Base-by-base conservation (phyloP, 2,113 vertebrate genomes). In the Quiscalus mexicanus region DNA sequence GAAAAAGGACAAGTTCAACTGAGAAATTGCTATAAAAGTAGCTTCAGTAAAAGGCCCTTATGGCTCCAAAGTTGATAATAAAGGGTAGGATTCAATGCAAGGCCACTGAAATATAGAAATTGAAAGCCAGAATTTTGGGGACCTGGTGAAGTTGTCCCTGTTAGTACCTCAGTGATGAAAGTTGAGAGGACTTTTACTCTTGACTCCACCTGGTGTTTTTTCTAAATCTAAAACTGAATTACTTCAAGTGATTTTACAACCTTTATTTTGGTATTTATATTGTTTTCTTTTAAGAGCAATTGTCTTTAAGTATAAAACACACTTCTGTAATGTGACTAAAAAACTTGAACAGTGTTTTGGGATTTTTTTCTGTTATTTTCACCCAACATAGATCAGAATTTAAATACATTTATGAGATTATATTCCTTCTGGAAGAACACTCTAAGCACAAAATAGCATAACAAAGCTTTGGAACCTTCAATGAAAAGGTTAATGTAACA, bases 1-100 rank as follows among this genome's bases (percentile, higher is more conserved):
- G 15, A 31, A 77, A 49, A 84, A n/a, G 1, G 5, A 5, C 1
- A 11, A 4, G 16, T 49, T 27, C 11, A 52, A 3, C 3, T 41
- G 47, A 64, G 44, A 90, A 52, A 23, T 30, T 47, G 6, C 2
- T 75, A 2, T 39, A 33, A 27, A 27, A 39, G 17, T 55, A 45
- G 12, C 16, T 20, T 67, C 11, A 27, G 23, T 31, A 28, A 74
- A 70, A 42, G 33, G 30, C 7, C 2, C 2, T 86, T 49, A 12
- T 17, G 24, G 7, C 5, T 18, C 18, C 3, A 11, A 12, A 31
- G 3, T 31, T 50, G 31, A 31, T 41, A 22, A 30, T 47, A 56
- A 79, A 64, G 8, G 3, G 5, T 50, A 22, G 10, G 5, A 15
- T 69, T 95, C 23, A 59, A 27, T 33, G 10, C 8, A 47, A 83